Conservation (phyloP, 2,888 invertebrate genomes). For the Diabrotica balteata region DNA sequence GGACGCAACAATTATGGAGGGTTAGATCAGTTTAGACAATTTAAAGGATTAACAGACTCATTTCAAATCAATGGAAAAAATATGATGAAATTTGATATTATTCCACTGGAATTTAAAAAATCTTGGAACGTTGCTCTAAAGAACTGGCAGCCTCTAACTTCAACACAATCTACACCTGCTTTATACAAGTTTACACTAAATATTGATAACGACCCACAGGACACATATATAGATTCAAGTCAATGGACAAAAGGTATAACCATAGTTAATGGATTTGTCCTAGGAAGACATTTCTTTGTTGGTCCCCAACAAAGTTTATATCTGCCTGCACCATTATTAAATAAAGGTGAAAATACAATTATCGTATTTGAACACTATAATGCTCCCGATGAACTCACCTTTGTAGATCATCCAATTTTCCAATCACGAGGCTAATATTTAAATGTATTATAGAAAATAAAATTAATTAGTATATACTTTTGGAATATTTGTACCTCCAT, state of each 20-base stretch:
- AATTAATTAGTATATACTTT: too few species aligned
- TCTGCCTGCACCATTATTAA: slow-evolving; percentile 77
- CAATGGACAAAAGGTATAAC: slow-evolving; percentile 51
- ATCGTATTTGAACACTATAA: slow-evolving; percentile 52
- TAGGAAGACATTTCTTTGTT: slow-evolving; percentile 83
- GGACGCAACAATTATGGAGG: slow-evolving; percentile 73
- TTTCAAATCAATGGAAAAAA: slow-evolving; percentile 46
- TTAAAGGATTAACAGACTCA: slow-evolving; percentile 56
- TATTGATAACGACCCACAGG: slow-evolving; percentile 22
- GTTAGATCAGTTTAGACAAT: slow-evolving; percentile 55
- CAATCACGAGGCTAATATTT: neutral
- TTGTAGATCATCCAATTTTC: slow-evolving; percentile 44
- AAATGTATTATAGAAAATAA: too few species aligned
- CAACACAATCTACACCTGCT: slow-evolving; percentile 33
- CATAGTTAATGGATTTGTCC: slow-evolving; percentile 82
- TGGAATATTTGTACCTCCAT: too few species aligned
- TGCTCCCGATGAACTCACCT: slow-evolving; percentile 37
- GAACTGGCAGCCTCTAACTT: slow-evolving; percentile 47
- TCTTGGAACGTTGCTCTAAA: slow-evolving; percentile 52
- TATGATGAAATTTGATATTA: slow-evolving; percentile 33
- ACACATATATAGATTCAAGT: slow-evolving; percentile 38
- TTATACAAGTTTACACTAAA: slow-evolving; percentile 30
- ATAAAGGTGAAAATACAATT: slow-evolving; percentile 57
- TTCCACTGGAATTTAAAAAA: slow-evolving; percentile 38
- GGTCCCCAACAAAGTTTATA: slow-evolving; percentile 86